These are phyloP conservation scores for Mechanitis messenoides DNA, from an alignment of 2,888 invertebrate species.

Conservation along the genomic window DNA sequence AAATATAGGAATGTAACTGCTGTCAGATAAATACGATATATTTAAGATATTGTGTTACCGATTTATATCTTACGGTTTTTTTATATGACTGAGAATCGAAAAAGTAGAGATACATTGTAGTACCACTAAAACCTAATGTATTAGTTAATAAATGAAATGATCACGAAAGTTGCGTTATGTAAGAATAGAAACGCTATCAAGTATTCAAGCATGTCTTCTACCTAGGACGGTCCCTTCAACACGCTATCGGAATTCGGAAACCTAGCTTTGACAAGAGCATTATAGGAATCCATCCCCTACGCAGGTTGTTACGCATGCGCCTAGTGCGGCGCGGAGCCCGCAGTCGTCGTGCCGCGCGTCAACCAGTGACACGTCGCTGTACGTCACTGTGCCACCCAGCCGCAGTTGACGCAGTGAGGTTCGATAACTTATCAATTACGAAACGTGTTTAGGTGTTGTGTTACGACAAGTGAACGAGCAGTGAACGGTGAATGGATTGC, in stretches of 20 bases:
- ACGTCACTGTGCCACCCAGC: slow-evolving; percentile 17
- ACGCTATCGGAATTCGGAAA: slow-evolving; percentile 50
- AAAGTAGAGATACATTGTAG: too few species aligned
- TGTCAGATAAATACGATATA: too few species aligned
- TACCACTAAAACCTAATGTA: background rate
- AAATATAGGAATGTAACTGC: too few species aligned
- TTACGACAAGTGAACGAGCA: slow-evolving; percentile 21
- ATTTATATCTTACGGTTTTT: too few species aligned
- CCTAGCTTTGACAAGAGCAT: slow-evolving; percentile 43
- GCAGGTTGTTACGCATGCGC: slow-evolving; percentile 54
- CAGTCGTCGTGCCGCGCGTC: slow-evolving; percentile 50
- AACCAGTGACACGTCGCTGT: slow-evolving; percentile 32
- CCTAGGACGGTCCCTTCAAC: slow-evolving; percentile 25
- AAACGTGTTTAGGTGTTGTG: slow-evolving; percentile 26
- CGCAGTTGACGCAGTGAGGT: slow-evolving; percentile 55
- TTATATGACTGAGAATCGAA: too few species aligned
- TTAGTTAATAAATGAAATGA: background rate
- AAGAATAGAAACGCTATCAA: slow-evolving; percentile 7
- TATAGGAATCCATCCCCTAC: slow-evolving; percentile 49
- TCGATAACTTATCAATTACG: slow-evolving; percentile 25
- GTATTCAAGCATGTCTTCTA: slow-evolving; percentile 27
- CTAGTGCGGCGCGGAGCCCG: slow-evolving; percentile 48
- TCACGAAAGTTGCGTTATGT: slow-evolving; percentile 1
- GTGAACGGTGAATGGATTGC: slow-evolving; percentile 27
- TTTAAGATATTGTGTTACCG: too few species aligned